Evolutionary conservation across 64 coral and sea anemone genomes (phyloP), one percentile per base, ranked within the genome.

Genomic region (Actinia equina): DNA sequence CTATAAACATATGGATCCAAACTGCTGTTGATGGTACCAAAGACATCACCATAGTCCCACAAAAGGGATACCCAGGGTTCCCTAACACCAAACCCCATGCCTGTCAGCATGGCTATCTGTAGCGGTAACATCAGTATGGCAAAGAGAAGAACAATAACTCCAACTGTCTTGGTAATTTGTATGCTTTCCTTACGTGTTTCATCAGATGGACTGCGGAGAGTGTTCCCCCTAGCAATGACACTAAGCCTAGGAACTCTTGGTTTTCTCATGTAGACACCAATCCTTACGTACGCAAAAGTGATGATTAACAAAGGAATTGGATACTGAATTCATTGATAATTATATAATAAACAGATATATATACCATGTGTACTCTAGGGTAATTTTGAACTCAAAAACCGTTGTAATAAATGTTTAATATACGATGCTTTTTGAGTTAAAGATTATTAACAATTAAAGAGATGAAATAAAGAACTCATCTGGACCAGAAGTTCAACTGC

Each of bases 281-380:
- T 82, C 14, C 16, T 22, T 18, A 49, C 37, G 25, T 82, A 82
- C 10, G 80, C 80, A 27, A 53, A 18, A 18, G 15, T 57, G 19
- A 82, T 82, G 20, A 82, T 82, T 16, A 82, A 30, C 80, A 82
- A 20, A 51, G 80, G 80, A 16, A 82, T 52, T 52, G 53, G 53
- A 82, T 82, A 82, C 43, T 82, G 80, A 57, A 82, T 46, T 14
- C n/a, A n/a, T n/a, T n/a, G n/a, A n/a, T n/a, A n/a, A n/a, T n/a
- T n/a, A n/a, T n/a, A n/a, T n/a, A n/a, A n/a, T n/a, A n/a, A n/a
- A 16, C 9, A 52, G 43, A n/a, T 5, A 0, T n/a, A n/a, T 37
- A 37, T 37, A 37, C 1, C 30, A 37, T 37, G 30, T 37, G 30
- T 37, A 37, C 30, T 37, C 30, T 37, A 37, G 30, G 30, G 30